Base-by-base conservation (phyloP, 2,797 vertebrate species). In the Hemibagrus guttatus region DNA sequence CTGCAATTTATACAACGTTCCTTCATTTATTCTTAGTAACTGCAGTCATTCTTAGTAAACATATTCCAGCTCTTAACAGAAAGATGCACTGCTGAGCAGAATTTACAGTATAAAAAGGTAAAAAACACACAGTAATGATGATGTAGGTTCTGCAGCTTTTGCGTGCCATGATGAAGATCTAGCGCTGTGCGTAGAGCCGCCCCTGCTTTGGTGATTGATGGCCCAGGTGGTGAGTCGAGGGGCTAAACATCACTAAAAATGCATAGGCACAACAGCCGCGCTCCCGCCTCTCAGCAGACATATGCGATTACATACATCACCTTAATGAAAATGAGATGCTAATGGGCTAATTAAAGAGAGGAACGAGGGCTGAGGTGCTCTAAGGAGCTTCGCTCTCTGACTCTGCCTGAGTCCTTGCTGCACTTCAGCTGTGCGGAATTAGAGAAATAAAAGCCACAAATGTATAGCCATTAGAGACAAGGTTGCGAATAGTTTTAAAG, bases 311-410 rank as follows among this genome's bases (percentile, higher is more conserved):
- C 92, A 95, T 95, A 93, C 91, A 98, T 98, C 96, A 97, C 92
- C 94, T 95, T 98, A 97, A 98, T 96, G 96, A 96, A 96, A 96
- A 96, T 95, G 96, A 95, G 95, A 97, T 97, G 97, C 96, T 97
- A 97, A 97, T 97, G 95, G 95, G 93, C 95, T 97, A 97, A 98
- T 98, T 98, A 97, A 93, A 95, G 93, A 92, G 85, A 66, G 91
- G 92, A 91, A 91, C 90, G 91, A 42, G 87, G 93, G 91, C 83
- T 49, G 61, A 85, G 85, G 82, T 88, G 85, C 87, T 87, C 87
- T 26, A 81, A 89, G 90, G 87, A 87, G 87, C 89, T 90, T 89
- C 61, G 85, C 88, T 91, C 88, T 91, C 90, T 91, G 91, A 92
- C 90, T 90, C 81, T 93, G 87, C 88, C 89, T 85, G 90, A 91